A percentile compares a stretch with the other conserved stretches of the same genome.
These are phyloP conservation scores for Ichneumoninae sp. DNA, from an alignment of 2,888 invertebrate genomes.

Conservation along the genomic window DNA sequence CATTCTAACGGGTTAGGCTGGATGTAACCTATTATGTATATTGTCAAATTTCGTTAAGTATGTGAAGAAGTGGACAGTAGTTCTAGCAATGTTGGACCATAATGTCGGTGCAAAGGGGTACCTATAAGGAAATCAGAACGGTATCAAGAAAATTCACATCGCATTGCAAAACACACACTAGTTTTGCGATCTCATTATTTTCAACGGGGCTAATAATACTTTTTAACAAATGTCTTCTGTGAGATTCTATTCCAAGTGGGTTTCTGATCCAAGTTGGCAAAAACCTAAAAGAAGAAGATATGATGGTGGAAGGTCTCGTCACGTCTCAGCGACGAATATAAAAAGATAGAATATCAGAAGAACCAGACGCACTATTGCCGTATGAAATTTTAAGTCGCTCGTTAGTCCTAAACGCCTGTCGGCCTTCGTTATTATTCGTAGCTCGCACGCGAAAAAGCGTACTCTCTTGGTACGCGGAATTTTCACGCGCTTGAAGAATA, in stretches of 20 bases:
- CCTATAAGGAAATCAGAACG: neutral
- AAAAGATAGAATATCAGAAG: constrained; percentile 29
- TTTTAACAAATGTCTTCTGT: neutral
- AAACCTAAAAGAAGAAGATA: neutral
- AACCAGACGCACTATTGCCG: constrained; percentile 38
- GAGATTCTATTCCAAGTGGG: neutral
- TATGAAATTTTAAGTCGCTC: constrained; percentile 60
- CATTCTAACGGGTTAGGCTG: no score
- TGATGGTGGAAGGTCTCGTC: constrained; percentile 16
- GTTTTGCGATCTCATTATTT: neutral
- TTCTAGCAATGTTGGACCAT: neutral
- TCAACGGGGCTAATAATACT: neutral
- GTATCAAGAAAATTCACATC: neutral
- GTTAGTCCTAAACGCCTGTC: constrained; percentile 52
- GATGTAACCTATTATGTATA: neutral
- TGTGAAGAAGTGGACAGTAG: neutral
- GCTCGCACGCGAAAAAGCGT: constrained; percentile 26
- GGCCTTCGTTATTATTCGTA: constrained; percentile 55
- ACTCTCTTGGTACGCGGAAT: constrained; percentile 15
- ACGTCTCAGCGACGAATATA: constrained; percentile 30
- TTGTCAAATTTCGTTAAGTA: neutral
- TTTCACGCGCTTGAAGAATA: constrained; percentile 35
- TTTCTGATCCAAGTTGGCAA: neutral
- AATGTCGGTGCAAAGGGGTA: neutral
- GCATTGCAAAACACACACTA: neutral